Evolutionary conservation across 2,797 vertebrate species (phyloP).

Genomic region (Leptoclinus maculatus): DNA sequence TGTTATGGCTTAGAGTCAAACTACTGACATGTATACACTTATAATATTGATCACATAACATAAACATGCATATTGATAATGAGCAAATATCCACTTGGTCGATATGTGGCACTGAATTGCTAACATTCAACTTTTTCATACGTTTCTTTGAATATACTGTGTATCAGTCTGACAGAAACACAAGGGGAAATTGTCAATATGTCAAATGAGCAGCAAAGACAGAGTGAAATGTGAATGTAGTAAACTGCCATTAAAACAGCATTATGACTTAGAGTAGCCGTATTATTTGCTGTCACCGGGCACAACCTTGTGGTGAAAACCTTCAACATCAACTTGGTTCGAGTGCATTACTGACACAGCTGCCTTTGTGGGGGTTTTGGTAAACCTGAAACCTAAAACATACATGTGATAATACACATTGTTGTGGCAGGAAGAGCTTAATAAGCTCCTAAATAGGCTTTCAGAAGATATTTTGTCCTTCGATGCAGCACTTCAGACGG

Average conservation of each 20-base stretch:
- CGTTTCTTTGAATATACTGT: not conserved
- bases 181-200: not conserved
- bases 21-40: not conserved
- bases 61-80: not conserved
- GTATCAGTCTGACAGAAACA: not conserved
- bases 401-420: not conserved
- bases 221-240: not conserved
- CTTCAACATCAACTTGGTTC: not conserved
- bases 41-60: not conserved
- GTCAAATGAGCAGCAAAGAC: not conserved
- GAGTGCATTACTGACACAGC: not conserved
- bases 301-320: slow-evolving; percentile 27
- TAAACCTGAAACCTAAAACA: not conserved
- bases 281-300: not conserved
- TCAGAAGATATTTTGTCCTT: not conserved
- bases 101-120: not conserved
- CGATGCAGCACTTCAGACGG: too few relatives aligned
- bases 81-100: not conserved
- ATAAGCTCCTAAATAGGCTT: too few relatives aligned
- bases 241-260: not conserved
- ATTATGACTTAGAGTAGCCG: not conserved
- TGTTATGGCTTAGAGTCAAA: not conserved
- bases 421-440: not conserved
- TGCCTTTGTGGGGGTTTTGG: not conserved
- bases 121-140: not conserved